A percentile compares a stretch with the other conserved stretches of the same genome.
phyloP scores from a whole-genome alignment of 1,140 invertebrate species.

The Acromyrmex charruanus region DNA sequence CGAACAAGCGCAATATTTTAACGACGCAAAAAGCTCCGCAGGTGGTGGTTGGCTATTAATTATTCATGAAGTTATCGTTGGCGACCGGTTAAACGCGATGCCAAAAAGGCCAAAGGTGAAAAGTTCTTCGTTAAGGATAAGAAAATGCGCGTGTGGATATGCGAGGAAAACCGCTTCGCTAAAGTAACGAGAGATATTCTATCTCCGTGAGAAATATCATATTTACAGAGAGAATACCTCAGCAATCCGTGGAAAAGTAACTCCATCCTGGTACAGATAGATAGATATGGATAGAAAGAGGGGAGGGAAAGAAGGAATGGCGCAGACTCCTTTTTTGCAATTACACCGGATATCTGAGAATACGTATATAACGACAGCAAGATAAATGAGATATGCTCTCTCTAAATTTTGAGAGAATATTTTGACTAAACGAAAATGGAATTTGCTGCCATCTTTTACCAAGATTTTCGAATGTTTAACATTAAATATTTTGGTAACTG shows the following conservation, averaged over 20 bases:
- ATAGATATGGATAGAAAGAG: neutral
- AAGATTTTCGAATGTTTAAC: conserved; percentile 40
- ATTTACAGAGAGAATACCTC: conserved; percentile 48
- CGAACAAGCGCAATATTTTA: conserved; percentile 59
- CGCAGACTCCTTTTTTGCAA: conserved; percentile 10
- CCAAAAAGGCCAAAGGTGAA: conserved; percentile 60
- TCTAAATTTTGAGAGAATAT: conserved; percentile 1
- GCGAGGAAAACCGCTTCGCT: neutral
- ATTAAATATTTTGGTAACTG: conserved; percentile 40
- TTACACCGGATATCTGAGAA: conserved; percentile 43
- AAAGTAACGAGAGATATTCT: conserved; percentile 40
- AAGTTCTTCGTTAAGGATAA: conserved; percentile 57
- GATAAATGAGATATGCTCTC: conserved; percentile 10
- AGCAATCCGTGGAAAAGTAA: conserved; percentile 51
- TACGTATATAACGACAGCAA: neutral
- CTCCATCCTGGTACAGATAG: conserved; percentile 13
- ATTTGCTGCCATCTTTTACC: conserved; percentile 17
- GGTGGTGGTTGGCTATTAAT: conserved; percentile 60
- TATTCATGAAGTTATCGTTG: conserved; percentile 63
- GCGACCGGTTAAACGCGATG: conserved; percentile 53
- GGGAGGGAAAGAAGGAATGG: too few relatives aligned
- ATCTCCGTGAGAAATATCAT: conserved; percentile 55
- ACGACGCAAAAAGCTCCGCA: conserved; percentile 55
- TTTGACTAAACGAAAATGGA: conserved; percentile 12
- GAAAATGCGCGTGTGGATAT: conserved; percentile 43